Conservation (phyloP, 1,140 invertebrate species). For the Zaprionus camerounensis region DNA sequence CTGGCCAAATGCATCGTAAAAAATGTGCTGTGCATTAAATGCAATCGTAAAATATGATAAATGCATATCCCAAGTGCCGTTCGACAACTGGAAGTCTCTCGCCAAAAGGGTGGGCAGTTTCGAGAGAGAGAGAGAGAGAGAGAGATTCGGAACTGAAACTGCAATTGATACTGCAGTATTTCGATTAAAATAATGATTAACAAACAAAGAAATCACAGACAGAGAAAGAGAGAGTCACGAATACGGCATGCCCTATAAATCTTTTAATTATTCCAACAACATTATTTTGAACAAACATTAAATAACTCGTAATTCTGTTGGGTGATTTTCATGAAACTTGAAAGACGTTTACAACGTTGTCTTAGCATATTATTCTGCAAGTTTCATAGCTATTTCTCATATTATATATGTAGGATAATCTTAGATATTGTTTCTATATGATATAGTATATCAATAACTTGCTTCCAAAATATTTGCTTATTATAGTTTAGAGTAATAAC, state of each 20-base stretch:
- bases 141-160: conserved; percentile 12
- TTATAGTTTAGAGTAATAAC: too few species aligned
- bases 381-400: neutral
- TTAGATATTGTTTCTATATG: too few species aligned
- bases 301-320: neutral
- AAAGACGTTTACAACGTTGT: too few species aligned
- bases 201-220: neutral
- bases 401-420: too few species aligned
- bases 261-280: neutral
- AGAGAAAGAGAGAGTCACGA: neutral
- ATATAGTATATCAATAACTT: too few species aligned
- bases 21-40: conserved; percentile 60
- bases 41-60: conserved; percentile 77
- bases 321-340: neutral
- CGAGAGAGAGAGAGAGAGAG: conserved; percentile 3
- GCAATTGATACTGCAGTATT: conserved; percentile 6
- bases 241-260: neutral
- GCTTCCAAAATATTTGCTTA: too few species aligned
- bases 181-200: conserved; percentile 11
- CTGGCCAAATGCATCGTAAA: conserved; percentile 52
- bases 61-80: conserved; percentile 36
- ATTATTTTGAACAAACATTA: neutral
- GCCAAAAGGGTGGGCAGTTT: neutral
- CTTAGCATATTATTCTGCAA: too few species aligned
- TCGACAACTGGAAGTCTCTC: conserved; percentile 7